Evolutionary conservation across 2,888 invertebrate genomes (phyloP).

Genomic region (Silvanus unidentatus): DNA sequence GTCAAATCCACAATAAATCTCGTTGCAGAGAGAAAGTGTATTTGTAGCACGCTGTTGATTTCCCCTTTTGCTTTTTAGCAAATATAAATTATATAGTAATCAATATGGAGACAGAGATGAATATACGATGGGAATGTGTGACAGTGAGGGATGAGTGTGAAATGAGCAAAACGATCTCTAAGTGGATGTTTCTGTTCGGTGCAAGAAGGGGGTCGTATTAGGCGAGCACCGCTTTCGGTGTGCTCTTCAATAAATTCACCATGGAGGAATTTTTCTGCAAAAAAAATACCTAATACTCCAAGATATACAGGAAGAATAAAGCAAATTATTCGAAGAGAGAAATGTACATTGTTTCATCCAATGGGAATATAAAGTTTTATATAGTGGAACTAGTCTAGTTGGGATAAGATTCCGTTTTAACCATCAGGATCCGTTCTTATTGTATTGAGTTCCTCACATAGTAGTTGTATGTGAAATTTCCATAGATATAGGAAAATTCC

Average conservation of each 20-base stretch:
- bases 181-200: slow-evolving; percentile 24
- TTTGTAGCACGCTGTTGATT: slow-evolving; percentile 8
- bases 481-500: too few species aligned
- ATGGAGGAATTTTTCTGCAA: too few species aligned
- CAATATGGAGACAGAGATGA: slow-evolving; percentile 35
- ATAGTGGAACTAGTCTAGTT: background rate
- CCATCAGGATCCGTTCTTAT: too few species aligned
- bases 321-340: slow-evolving; percentile 15
- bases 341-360: background rate
- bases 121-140: slow-evolving; percentile 30
- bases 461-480: too few species aligned
- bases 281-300: too few species aligned
- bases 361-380: slow-evolving; percentile 13
- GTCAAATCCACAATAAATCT: too few species aligned
- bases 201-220: too few species aligned
- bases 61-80: slow-evolving; percentile 10
- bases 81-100: slow-evolving; percentile 36
- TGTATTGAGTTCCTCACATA: too few species aligned
- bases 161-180: slow-evolving; percentile 35
- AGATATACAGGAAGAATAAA: slow-evolving; percentile 6
- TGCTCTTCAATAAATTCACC: slow-evolving; percentile 26
- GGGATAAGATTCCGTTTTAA: too few species aligned
- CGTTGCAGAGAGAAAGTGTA: too few species aligned
- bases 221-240: slow-evolving; percentile 20
- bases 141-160: slow-evolving; percentile 34